A percentile compares a stretch with the other conserved stretches of the same genome.
Evolutionary conservation across 2,113 vertebrate species (phyloP).

Genomic region (Aepyceros melampus): DNA sequence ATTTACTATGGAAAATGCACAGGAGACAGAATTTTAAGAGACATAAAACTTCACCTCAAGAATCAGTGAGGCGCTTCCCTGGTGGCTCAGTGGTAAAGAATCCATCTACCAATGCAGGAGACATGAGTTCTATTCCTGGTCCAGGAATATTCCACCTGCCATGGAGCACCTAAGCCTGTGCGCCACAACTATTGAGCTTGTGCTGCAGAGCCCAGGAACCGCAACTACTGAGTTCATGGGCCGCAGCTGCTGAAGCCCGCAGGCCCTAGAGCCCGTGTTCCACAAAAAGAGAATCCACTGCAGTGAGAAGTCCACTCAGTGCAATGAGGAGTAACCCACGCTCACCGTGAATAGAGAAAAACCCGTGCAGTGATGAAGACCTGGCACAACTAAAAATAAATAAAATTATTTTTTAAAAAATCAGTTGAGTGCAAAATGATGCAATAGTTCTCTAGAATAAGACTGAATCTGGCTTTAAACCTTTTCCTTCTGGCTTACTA

Average conservation of each 20-base stretch:
- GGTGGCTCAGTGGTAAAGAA: not conserved
- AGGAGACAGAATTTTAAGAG: not conserved
- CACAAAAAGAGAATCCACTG: not conserved
- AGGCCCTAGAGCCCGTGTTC: not conserved
- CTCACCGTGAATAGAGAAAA: not conserved
- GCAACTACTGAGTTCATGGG: not conserved
- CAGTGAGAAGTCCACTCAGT: not conserved
- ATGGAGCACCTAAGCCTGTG: not conserved
- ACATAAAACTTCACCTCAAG: not conserved
- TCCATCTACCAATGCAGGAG: not conserved
- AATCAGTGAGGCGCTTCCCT: not conserved
- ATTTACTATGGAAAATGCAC: not conserved
- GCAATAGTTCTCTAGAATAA: not conserved
- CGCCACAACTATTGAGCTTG: not conserved
- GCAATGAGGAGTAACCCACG: not conserved
- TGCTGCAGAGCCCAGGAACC: not conserved
- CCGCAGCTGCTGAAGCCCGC: rapidly evolving
- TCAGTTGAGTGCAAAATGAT: not conserved
- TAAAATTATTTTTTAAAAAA: not conserved
- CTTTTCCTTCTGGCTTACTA: not conserved
- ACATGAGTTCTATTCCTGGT: not conserved
- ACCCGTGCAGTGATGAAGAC: rapidly evolving
- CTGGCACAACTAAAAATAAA: not conserved
- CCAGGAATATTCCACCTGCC: not conserved
- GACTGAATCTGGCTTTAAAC: not conserved